Evolutionary conservation across 2,113 vertebrate species (phyloP).

Genomic region (Eulacestoma nigropectus): DNA sequence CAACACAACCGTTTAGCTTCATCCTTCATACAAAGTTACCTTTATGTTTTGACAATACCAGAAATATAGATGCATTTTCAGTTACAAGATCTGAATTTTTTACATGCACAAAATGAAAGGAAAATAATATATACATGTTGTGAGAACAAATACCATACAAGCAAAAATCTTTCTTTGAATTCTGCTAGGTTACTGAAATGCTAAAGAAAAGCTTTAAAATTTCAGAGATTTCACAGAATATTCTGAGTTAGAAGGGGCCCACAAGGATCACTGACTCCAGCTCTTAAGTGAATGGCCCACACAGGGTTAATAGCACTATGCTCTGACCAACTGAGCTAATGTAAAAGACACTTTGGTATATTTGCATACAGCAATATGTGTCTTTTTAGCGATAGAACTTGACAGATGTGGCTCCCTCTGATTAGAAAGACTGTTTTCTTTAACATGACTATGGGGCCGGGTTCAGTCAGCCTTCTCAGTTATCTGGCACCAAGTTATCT

Average conservation of each 20-base stretch:
- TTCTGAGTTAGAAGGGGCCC: not conserved
- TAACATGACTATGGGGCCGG: not conserved
- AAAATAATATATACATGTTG: not conserved
- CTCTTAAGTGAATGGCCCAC: not conserved
- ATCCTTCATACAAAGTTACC: not conserved
- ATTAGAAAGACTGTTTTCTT: not conserved
- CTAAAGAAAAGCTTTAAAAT: not conserved
- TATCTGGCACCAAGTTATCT: not conserved
- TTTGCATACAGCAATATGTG: fast-evolving
- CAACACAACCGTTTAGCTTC: not conserved
- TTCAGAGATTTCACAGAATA: not conserved
- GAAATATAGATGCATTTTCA: not conserved
- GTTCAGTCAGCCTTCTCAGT: not conserved
- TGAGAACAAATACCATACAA: not conserved
- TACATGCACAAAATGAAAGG: not conserved
- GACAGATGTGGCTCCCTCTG: not conserved
- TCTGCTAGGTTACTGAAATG: not conserved
- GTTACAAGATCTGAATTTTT: not conserved
- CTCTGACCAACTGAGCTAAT: not conserved
- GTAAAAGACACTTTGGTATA: not conserved
- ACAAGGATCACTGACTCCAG: not conserved
- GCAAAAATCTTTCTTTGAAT: not conserved
- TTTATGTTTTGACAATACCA: not conserved
- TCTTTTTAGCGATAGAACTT: not conserved
- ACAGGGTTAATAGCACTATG: not conserved